Evolutionary conservation across 2,797 vertebrate genomes (phyloP), one percentile per base, ranked within the genome.

Genomic region (Spea hammondii): DNA sequence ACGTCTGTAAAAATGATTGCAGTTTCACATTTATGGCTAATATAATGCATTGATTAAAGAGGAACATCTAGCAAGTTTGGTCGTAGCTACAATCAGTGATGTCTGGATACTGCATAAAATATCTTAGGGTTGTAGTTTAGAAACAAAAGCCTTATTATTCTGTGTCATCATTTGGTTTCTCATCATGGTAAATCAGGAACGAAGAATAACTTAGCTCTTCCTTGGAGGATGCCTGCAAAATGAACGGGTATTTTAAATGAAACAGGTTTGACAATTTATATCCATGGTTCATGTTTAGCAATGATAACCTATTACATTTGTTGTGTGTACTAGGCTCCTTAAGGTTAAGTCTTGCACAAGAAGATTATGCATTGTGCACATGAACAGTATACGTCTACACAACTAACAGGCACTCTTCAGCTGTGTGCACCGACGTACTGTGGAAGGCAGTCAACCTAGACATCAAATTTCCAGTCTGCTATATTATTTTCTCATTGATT

Each of bases 221-320:
- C 84, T 87, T 90, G 84, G 92, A 93, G 84, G 92, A 93, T 49
- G 84, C 86, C 92, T 93, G 45, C 44, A 74, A 50, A 8, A 69
- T 4, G 6, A 17, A 9, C 5, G 8, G n/a, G 32, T 9, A 14
- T 51, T 53, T 17, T 10, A 17, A n/a, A 49, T 12, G n/a, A 13
- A 1, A 67, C 3, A 48, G 5, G 6, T 10, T 5, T 13, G 4
- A 49, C 6, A 49, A 4, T 64, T 6, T 59, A 5, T 59, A 59
- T 10, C 12, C 10, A 12, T 10, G 12, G 8, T 10, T 13, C 55
- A 59, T 10, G 12, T 59, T 5, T 59, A 13, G 55, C 11, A 13
- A 59, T 10, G 55, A 59, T 59, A 13, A 10, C n/a, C 8, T 59
- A 13, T 59, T 32, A 32, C 32, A 32, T 32, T 3, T 32, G 32